Evolutionary conservation across 92 coral and sea anemone species (phyloP).

Genomic region (Parazoanthus darwini): DNA sequence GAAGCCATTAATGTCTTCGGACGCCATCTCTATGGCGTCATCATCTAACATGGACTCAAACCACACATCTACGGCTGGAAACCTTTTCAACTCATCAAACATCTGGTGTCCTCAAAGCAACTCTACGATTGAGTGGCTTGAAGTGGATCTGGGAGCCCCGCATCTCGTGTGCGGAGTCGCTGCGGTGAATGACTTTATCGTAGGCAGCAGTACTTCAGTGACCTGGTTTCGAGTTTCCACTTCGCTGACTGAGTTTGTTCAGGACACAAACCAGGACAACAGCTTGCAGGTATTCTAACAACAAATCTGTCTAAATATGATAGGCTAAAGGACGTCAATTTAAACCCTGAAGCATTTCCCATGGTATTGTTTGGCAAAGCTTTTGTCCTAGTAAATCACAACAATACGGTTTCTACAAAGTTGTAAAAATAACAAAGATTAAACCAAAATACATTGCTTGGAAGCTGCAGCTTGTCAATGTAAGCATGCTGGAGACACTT

Average conservation of each 20-base stretch:
- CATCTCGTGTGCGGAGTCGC: slow-evolving; percentile 11
- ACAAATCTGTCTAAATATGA: not conserved
- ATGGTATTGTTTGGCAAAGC: not conserved
- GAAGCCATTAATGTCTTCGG: not conserved
- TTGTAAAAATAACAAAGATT: too few relatives aligned
- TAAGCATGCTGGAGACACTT: too few relatives aligned
- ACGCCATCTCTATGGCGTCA: not conserved
- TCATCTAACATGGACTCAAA: slow-evolving; percentile 23
- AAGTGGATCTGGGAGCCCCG: slow-evolving; percentile 31
- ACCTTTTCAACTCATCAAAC: slow-evolving; percentile 1
- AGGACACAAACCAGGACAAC: slow-evolving; percentile 20
- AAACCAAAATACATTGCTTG: too few relatives aligned
- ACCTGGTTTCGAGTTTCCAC: slow-evolving; percentile 30
- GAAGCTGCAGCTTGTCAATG: too few relatives aligned
- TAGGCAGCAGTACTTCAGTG: not conserved
- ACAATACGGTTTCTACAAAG: too few relatives aligned
- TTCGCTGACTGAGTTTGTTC: slow-evolving; percentile 23
- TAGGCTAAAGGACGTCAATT: too few relatives aligned
- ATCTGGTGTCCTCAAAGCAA: slow-evolving; percentile 27
- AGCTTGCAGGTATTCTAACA: slow-evolving; percentile 9
- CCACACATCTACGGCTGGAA: not conserved
- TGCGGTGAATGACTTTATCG: slow-evolving; percentile 8
- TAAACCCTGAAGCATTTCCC: not conserved
- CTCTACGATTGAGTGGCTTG: slow-evolving; percentile 28
- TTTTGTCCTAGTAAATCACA: not conserved